phyloP scores from a whole-genome alignment of 2,113 vertebrate species.

The Psittacula cyanocephala region DNA sequence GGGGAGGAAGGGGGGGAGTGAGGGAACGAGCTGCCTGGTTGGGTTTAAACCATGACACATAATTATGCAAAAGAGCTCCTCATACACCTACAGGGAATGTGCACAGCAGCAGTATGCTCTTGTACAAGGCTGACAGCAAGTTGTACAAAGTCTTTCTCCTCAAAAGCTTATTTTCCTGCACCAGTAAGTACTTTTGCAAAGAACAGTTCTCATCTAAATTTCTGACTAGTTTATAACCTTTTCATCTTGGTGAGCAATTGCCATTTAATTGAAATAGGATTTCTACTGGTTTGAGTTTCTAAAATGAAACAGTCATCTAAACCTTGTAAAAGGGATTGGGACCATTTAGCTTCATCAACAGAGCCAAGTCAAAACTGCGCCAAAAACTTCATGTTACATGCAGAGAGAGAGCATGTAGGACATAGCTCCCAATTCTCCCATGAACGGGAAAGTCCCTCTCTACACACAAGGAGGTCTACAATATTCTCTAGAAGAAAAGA shows the following conservation, averaged over 20 bases:
- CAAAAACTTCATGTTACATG: fast-evolving
- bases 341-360: not conserved
- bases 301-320: not conserved
- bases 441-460: not conserved
- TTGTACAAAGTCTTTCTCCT: not conserved
- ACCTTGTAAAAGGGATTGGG: not conserved
- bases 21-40: too few relatives aligned
- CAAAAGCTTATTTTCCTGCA: not conserved
- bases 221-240: not conserved
- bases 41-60: too few relatives aligned
- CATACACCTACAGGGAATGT: not conserved
- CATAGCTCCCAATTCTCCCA: not conserved
- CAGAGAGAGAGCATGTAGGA: not conserved
- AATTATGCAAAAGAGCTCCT: not conserved
- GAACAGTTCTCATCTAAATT: not conserved
- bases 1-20: too few relatives aligned
- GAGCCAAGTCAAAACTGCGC: not conserved
- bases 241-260: not conserved
- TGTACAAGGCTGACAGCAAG: not conserved
- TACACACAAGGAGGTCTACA: fast-evolving
- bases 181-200: not conserved
- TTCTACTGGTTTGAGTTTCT: not conserved
- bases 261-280: not conserved
- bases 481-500: not conserved
- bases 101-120: not conserved